These are phyloP conservation scores for Phaethon lepturus DNA, from an alignment of 2,113 vertebrate genomes.

Conservation along the genomic window DNA sequence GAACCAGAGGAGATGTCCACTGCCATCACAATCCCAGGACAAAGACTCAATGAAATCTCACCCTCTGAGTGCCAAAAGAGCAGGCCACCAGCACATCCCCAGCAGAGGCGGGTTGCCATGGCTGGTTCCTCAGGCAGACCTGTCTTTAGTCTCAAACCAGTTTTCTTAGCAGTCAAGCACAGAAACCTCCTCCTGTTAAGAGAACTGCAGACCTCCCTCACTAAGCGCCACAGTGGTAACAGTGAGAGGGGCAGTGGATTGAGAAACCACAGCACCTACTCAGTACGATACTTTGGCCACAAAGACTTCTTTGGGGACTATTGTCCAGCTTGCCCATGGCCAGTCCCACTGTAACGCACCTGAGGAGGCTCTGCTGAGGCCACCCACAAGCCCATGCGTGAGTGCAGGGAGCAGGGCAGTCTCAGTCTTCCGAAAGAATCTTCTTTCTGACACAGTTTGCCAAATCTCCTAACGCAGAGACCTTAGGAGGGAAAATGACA, in stretches of 20 bases:
- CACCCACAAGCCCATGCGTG: fast-evolving
- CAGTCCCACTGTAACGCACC: not conserved
- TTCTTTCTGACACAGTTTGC: not conserved
- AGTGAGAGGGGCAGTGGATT: not conserved
- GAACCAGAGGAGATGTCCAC: not conserved
- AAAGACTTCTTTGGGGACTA: not conserved
- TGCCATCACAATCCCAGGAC: not conserved
- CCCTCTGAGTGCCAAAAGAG: not conserved
- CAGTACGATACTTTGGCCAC: not conserved
- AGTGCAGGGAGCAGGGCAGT: not conserved
- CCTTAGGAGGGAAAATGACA: not conserved
- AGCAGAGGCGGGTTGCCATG: not conserved
- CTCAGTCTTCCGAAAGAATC: not conserved
- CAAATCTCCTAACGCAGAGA: not conserved
- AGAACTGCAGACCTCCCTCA: not conserved
- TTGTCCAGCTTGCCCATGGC: not conserved
- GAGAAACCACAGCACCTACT: not conserved
- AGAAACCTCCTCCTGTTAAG: not conserved
- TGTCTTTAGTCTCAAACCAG: not conserved
- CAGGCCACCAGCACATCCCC: not conserved
- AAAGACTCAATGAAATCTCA: not conserved
- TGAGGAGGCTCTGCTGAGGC: not conserved
- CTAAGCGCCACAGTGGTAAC: not conserved
- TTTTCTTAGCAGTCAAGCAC: not conserved
- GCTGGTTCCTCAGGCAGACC: not conserved